Evolutionary conservation across 2,888 invertebrate genomes (phyloP).

Genomic region (Mesorhabditis sp.): DNA sequence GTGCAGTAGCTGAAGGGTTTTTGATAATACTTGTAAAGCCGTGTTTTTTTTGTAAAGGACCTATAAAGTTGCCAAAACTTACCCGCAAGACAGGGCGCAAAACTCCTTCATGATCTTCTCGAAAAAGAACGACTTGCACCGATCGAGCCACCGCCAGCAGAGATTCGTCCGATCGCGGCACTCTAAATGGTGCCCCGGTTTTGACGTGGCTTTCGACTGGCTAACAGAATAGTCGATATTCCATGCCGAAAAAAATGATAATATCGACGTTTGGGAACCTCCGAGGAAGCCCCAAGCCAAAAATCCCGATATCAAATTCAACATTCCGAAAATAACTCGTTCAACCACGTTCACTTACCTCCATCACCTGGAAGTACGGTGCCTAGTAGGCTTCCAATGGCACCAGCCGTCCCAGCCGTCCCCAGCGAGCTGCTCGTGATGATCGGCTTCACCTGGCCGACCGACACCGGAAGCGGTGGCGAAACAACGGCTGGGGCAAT

Average conservation of each 20-base stretch:
- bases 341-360: background rate
- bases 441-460: background rate
- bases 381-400: background rate
- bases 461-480: background rate
- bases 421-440: background rate
- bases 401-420: background rate
- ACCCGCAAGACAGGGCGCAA: constrained; percentile 32
- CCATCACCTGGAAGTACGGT: background rate
- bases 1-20: background rate
- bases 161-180: constrained; percentile 52
- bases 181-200: constrained; percentile 13
- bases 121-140: constrained; percentile 55
- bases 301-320: no score
- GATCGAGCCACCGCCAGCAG: constrained; percentile 55
- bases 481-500: background rate
- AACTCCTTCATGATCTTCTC: constrained; percentile 54
- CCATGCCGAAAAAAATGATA: no score
- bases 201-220: no score
- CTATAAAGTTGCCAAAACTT: background rate
- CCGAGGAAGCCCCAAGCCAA: no score
- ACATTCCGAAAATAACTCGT: no score
- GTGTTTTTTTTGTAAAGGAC: no score
- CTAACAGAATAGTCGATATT: no score
- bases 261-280: no score
- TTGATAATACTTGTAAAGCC: no score